Percentiles rank a stretch among this genome's conserved stretches.
These are phyloP conservation scores for Polyommatus icarus DNA, from an alignment of 2,888 invertebrate genomes.

Conservation along the genomic window DNA sequence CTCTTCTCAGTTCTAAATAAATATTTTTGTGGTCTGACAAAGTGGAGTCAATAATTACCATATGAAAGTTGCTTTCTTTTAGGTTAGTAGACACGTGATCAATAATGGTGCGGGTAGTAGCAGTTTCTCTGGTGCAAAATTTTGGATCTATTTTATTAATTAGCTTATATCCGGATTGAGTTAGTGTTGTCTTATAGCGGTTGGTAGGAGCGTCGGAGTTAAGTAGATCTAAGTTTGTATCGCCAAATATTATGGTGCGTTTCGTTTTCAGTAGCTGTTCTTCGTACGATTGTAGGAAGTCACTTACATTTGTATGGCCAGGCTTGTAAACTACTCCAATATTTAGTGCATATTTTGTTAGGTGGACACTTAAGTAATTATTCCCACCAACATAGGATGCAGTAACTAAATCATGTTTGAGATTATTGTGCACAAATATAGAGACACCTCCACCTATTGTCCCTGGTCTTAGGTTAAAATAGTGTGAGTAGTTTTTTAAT, in stretches of 20 bases:
- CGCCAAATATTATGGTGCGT: slow-evolving; percentile 35
- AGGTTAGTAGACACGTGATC: slow-evolving; percentile 43
- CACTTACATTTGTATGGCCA: slow-evolving; percentile 32
- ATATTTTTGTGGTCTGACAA: slow-evolving; percentile 44
- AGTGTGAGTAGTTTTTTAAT: slow-evolving; percentile 41
- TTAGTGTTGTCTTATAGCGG: slow-evolving; percentile 34
- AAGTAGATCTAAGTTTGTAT: slow-evolving; percentile 35
- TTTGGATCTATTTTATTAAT: slow-evolving; percentile 40
- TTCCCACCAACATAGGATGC: slow-evolving; percentile 38
- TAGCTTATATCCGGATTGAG: slow-evolving; percentile 34
- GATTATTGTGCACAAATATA: slow-evolving; percentile 40
- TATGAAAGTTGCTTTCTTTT: slow-evolving; percentile 39
- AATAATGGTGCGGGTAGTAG: slow-evolving; percentile 40
- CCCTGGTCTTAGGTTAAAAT: slow-evolving; percentile 40
- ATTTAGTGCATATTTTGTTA: slow-evolving; percentile 39
- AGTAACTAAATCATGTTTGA: slow-evolving; percentile 40
- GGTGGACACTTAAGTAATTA: slow-evolving; percentile 40
- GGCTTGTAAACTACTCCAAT: slow-evolving; percentile 39
- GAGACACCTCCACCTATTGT: slow-evolving; percentile 43
- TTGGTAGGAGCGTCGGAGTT: slow-evolving; percentile 1
- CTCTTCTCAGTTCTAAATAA: slow-evolving; percentile 36
- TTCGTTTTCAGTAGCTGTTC: slow-evolving; percentile 33
- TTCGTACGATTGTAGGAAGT: slow-evolving; percentile 34
- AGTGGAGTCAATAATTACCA: slow-evolving; percentile 39
- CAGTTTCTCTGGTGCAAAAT: slow-evolving; percentile 40